Base-by-base conservation (phyloP, 2,888 invertebrate genomes). In the Rutpela maculata region DNA sequence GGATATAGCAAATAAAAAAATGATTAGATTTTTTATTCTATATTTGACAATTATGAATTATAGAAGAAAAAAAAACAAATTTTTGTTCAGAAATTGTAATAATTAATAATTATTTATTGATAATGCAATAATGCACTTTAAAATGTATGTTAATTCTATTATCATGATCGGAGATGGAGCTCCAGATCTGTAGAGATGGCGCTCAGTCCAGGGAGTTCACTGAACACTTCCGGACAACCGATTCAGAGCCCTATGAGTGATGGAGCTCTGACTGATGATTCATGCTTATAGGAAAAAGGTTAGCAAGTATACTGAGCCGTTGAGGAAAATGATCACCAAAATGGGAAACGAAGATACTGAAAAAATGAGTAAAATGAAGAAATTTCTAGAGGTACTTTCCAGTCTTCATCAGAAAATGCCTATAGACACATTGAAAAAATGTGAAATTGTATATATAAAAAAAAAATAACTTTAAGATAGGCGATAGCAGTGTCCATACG, bases 351-450 rank as follows among this genome's bases (percentile, higher is more conserved):
- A 97, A 96, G 98, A 98, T 89, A 94, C 95, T 73, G 97, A 97
- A 86, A 97, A 97, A 88, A 91, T 96, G 85, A 95, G 95, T 72
- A 98, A 98, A 90, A 97, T 99, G 97, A 98, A 97, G 90, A 98
- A 97, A 84, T 91, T 99, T 0, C 90, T 98, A 38, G 98, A 98
- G 87, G 97, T 98, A 80, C 90, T 99, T 15, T 95, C 96, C 0
- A 98, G 97, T 90, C 97, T 98, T 0, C 94, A 93, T 83, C 97
- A 97, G 89, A 92, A 98, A 77, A 95, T 96, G 91, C 96, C 98
- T 0, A 90, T 98, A 86, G 97, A 97, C 85, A 97, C 97, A 0
- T 90, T 99, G 15, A 91, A 97, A 60, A 98, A 98, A 88, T 99
- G 98, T 88, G 98, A 99, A 89, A 95, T 96, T 74, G 98, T n/a